Evolutionary conservation across 2,888 invertebrate genomes (phyloP), one percentile per base, ranked within the genome.

Genomic region (Allolobophora icterica): DNA sequence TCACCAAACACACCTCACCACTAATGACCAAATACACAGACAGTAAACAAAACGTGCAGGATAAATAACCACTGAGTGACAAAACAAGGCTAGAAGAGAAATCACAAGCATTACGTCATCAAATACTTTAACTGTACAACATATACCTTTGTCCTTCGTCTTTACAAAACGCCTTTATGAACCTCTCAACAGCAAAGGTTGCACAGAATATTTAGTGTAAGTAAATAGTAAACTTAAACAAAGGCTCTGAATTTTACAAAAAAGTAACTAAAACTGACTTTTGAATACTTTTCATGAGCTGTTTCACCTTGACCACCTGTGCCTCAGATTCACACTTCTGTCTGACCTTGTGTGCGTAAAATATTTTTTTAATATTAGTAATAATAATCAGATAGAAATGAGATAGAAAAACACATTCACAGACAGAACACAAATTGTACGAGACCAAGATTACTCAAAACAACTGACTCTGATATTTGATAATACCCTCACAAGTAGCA

Each of bases 71-170:
- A 5, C 11, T 71, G 71, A 71, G 71, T 71, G 71, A 71, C 71
- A 71, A 24, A 71, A 71, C 71, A 71, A 89, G 19, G 33, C 34
- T 33, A 89, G 40, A 40, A 89, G 15, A 89, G 52, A 52, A 52
- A 83, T 90, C 87, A 90, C 40, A 35, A 38, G 33, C 71, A 38
- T 84, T 90, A 38, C 34, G 38, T 89, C 33, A 84, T 89, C 17
- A 87, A 90, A 58, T 89, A 84, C 21, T 90, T 90, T 21, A 91
- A 90, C 89, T 84, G 90, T 89, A 84, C 90, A 45, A 83, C 84
- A 38, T 38, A 33, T 42, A n/a, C n/a, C n/a, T n/a, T n/a, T n/a
- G n/a, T n/a, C n/a, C 89, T 45, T 30, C 21, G 21, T 33, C 38
- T 45, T 89, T 42, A 45, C 71, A 71, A 71, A 71, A n/a, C 17